These are phyloP conservation scores for Globodera ellingtonae DNA, from an alignment of 1,140 invertebrate genomes.

Conservation along the genomic window DNA sequence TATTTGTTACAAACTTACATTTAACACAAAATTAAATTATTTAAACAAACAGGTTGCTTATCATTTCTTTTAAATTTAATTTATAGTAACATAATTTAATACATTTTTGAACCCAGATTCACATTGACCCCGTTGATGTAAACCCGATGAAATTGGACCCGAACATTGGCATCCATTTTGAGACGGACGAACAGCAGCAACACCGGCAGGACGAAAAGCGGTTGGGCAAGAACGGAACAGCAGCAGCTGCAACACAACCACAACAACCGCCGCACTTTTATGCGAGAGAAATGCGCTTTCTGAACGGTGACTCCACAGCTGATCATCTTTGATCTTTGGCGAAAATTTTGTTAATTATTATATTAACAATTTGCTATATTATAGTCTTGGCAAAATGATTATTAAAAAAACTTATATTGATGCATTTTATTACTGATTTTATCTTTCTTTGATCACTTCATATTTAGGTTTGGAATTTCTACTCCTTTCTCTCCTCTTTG, in stretches of 20 bases:
- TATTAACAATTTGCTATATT: too few species aligned
- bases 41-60: too few species aligned
- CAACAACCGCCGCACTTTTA: slow-evolving; percentile 28
- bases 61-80: too few species aligned
- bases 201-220: neutral
- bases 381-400: too few species aligned
- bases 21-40: too few species aligned
- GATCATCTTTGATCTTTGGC: slow-evolving; percentile 18
- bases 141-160: slow-evolving; percentile 42
- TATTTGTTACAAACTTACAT: too few species aligned
- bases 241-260: slow-evolving; percentile 14
- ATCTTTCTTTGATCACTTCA: too few species aligned
- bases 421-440: too few species aligned
- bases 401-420: too few species aligned
- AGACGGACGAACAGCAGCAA: neutral
- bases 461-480: too few species aligned
- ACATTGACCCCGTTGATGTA: slow-evolving; percentile 30
- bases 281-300: slow-evolving; percentile 53
- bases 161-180: slow-evolving; percentile 45
- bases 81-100: too few species aligned
- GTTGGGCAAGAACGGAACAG: slow-evolving; percentile 3
- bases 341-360: neutral
- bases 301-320: slow-evolving; percentile 52
- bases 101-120: neutral
- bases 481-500: too few species aligned